These are phyloP conservation scores for Pecten maximus DNA, from an alignment of 2,888 invertebrate genomes.

Conservation along the genomic window DNA sequence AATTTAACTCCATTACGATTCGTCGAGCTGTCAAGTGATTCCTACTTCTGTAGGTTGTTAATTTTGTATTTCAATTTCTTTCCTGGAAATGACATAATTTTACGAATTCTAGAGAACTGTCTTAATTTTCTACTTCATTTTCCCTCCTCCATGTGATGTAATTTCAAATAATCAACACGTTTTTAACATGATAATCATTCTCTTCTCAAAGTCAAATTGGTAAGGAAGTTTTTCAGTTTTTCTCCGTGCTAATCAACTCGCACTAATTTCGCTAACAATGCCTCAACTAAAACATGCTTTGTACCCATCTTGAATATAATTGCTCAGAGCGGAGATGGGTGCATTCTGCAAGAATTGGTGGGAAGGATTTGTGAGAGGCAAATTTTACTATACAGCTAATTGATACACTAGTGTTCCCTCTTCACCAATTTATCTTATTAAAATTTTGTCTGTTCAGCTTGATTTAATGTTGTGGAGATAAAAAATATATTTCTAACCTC, in stretches of 20 bases:
- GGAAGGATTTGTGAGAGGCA: background rate
- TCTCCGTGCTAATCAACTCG: background rate
- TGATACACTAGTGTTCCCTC: background rate
- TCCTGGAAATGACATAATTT: background rate
- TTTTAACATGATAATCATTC: conserved; percentile 3
- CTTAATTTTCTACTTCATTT: conserved; percentile 9
- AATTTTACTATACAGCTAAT: background rate
- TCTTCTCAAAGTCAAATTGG: background rate
- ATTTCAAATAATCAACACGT: conserved; percentile 9
- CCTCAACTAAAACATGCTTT: background rate
- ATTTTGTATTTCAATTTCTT: conserved; percentile 23
- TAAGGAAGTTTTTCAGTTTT: background rate
- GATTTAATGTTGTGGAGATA: background rate
- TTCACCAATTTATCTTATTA: background rate
- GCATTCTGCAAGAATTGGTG: background rate
- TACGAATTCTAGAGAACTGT: background rate
- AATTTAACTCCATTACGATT: conserved; percentile 4
- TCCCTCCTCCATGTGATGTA: background rate
- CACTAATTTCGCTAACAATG: conserved; percentile 1
- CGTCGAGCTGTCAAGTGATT: background rate
- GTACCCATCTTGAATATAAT: background rate
- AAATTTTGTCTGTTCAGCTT: background rate
- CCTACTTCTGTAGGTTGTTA: conserved; percentile 5
- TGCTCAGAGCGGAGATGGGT: background rate
- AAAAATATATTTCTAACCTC: background rate